Evolutionary conservation across 2,797 vertebrate species (phyloP).

Genomic region (Anniella stebbinsi): DNA sequence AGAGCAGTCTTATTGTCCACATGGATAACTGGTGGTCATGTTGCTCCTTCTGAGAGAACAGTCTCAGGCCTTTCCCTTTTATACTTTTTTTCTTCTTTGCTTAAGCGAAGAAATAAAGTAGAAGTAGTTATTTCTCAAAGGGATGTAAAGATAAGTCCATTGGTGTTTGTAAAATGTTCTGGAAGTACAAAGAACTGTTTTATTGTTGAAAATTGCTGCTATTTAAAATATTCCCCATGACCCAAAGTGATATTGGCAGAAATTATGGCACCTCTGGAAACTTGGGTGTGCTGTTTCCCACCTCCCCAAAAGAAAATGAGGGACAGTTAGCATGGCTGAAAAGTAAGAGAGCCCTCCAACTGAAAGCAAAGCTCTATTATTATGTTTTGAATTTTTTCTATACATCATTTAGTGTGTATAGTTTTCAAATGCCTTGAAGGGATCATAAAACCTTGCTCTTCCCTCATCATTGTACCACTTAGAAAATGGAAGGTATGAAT

Average conservation of each 20-base stretch:
- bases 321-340: conserved; percentile 52
- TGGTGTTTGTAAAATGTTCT: conserved; percentile 13
- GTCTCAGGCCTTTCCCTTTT: not conserved
- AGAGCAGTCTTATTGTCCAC: not conserved
- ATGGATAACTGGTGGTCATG: not conserved
- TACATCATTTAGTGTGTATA: conserved; percentile 60
- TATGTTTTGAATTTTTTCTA: conserved; percentile 69
- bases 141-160: conserved; percentile 25
- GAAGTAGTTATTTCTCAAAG: not conserved
- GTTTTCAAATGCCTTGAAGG: conserved; percentile 75
- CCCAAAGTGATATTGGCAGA: conserved; percentile 34
- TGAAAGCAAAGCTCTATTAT: conserved; percentile 58
- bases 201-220: conserved; percentile 48
- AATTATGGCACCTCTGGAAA: conserved; percentile 47
- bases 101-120: conserved; percentile 20
- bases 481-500: conserved; percentile 58
- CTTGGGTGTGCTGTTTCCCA: not conserved
- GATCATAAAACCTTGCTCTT: conserved; percentile 72
- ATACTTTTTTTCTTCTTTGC: not conserved
- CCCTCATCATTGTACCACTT: conserved; percentile 65
- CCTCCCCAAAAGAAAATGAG: conserved; percentile 7
- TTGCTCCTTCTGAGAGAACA: not conserved
- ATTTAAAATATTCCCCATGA: conserved; percentile 4
- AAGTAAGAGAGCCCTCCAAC: conserved; percentile 49
- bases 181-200: conserved; percentile 9